phyloP scores from a whole-genome alignment of 2,113 vertebrate genomes.

The Strix uralensis region DNA sequence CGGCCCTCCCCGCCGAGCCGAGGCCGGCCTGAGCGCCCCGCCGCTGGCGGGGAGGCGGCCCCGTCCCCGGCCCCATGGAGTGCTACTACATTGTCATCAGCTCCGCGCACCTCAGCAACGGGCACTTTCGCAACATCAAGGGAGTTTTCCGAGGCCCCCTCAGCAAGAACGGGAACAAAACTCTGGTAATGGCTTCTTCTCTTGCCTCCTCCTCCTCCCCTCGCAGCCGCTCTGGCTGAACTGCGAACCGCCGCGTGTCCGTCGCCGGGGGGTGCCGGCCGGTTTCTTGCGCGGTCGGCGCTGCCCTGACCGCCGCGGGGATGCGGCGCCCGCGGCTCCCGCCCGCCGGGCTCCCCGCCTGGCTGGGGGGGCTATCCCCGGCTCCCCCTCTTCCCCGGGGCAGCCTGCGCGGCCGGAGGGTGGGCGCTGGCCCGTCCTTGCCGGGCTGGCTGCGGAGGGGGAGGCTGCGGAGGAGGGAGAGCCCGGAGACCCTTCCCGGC shows the following conservation, averaged over 20 bases:
- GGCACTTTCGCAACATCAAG: constrained; percentile 97
- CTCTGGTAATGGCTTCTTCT: constrained; percentile 80
- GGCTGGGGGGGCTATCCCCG: background rate
- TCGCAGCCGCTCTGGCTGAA: background rate
- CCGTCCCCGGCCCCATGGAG: constrained; percentile 83
- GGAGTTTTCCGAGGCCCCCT: constrained; percentile 97
- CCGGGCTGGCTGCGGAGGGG: fast-evolving
- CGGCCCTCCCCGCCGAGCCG: background rate
- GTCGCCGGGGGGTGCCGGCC: background rate
- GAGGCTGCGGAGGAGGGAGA: too few species aligned
- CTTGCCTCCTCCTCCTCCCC: background rate
- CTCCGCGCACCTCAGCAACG: constrained; percentile 95
- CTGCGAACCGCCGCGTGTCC: background rate
- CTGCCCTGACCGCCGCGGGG: background rate
- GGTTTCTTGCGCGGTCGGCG: background rate
- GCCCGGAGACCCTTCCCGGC: background rate
- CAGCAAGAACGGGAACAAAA: constrained; percentile 84
- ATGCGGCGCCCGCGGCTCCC: background rate
- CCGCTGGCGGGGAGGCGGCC: constrained; percentile 36
- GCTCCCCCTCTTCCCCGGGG: background rate
- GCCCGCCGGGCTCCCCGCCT: too few species aligned
- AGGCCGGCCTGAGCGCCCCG: background rate
- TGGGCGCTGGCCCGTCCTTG: background rate
- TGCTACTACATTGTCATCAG: constrained; percentile 99
- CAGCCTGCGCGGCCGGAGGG: background rate